phyloP scores from a whole-genome alignment of 1,140 invertebrate genomes.

The Antheraea pernyi region DNA sequence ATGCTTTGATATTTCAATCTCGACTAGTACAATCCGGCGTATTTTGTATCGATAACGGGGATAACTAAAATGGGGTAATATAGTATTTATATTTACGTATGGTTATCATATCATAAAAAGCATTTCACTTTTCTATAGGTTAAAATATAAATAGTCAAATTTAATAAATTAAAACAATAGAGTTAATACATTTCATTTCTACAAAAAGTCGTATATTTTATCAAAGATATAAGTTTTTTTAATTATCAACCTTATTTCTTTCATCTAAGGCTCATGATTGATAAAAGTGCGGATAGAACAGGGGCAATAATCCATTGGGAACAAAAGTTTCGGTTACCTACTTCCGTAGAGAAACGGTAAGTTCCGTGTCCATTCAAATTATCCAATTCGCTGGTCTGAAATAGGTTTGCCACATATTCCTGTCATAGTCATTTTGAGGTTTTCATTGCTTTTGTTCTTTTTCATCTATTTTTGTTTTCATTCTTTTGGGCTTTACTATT shows the following conservation, averaged over 20 bases:
- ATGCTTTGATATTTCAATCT: too few relatives aligned
- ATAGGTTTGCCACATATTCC: slow-evolving; percentile 10
- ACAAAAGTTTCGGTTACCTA: slow-evolving; percentile 7
- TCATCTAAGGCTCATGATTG: neutral
- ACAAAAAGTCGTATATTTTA: neutral
- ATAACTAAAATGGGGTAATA: too few relatives aligned
- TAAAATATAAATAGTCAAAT: neutral
- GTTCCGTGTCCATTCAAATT: slow-evolving; percentile 23
- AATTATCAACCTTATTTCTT: neutral
- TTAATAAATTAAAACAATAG: neutral
- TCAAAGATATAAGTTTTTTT: neutral
- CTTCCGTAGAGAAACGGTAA: slow-evolving; percentile 20
- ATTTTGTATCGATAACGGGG: too few relatives aligned
- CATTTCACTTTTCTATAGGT: neutral
- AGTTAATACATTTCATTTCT: too few relatives aligned
- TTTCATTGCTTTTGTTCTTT: neutral
- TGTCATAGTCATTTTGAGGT: neutral
- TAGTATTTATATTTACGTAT: too few relatives aligned
- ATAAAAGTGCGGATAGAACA: neutral
- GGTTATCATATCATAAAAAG: too few relatives aligned
- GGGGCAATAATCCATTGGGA: neutral
- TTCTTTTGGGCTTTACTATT: too few relatives aligned
- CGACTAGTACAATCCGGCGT: too few relatives aligned
- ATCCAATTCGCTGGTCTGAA: slow-evolving; percentile 23
- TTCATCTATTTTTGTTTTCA: neutral